Percentiles rank a stretch among this genome's conserved stretches.
phyloP scores from a whole-genome alignment of 2,888 invertebrate genomes.

The Hypolimnas misippus region DNA sequence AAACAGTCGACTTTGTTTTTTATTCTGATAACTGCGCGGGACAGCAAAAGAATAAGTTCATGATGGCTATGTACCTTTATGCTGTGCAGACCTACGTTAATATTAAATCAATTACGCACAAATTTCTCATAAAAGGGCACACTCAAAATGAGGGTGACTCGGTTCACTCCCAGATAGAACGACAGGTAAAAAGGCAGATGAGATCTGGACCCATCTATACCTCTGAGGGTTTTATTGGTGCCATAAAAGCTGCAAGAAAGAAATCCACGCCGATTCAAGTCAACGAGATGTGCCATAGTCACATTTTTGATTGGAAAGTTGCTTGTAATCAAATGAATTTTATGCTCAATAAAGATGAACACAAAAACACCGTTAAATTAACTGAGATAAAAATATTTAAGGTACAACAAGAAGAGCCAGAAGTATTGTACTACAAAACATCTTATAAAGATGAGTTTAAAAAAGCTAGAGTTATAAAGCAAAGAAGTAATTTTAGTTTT shows the following conservation, averaged over 20 bases:
- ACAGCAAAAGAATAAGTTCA: conserved; percentile 49
- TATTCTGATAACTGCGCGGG: conserved; percentile 52
- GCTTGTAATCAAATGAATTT: conserved; percentile 39
- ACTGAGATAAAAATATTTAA: not conserved
- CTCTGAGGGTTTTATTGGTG: conserved; percentile 34
- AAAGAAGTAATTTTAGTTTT: not conserved
- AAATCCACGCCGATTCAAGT: conserved; percentile 30
- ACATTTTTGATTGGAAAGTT: conserved; percentile 45
- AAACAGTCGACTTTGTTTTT: conserved; percentile 47
- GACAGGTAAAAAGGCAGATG: conserved; percentile 32
- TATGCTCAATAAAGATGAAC: not conserved
- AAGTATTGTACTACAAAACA: not conserved
- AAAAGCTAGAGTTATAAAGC: not conserved
- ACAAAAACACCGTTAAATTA: not conserved
- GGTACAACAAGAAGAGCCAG: not conserved
- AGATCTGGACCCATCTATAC: conserved; percentile 35
- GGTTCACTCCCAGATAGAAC: conserved; percentile 40
- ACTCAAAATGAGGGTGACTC: conserved; percentile 41
- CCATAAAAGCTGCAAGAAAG: conserved; percentile 32
- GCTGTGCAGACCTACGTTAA: conserved; percentile 38
- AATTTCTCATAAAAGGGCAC: conserved; percentile 43
- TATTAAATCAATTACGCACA: conserved; percentile 42
- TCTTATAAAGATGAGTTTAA: not conserved
- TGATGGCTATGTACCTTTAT: conserved; percentile 42
- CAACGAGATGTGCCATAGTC: conserved; percentile 36